Conservation (phyloP, 2,113 vertebrate genomes). For the Myocastor coypus region DNA sequence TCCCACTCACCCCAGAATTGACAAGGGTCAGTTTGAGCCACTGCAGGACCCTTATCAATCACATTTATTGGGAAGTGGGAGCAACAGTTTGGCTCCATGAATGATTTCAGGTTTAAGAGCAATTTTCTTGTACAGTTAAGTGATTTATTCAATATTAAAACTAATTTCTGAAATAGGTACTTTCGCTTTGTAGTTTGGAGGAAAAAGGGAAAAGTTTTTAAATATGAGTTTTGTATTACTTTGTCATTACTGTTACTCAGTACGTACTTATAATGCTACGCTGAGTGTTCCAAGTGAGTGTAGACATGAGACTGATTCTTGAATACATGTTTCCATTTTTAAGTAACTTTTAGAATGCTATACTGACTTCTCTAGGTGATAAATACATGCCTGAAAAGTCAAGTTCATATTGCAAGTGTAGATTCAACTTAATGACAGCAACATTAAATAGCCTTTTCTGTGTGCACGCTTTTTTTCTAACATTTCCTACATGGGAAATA, state of each 20-base stretch:
- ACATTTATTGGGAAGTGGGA: not conserved
- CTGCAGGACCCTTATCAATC: not conserved
- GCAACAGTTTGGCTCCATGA: not conserved
- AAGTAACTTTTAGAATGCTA: constrained; percentile 31
- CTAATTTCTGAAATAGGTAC: constrained; percentile 18
- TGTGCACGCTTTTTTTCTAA: not conserved
- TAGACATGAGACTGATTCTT: constrained; percentile 18
- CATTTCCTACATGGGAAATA: not conserved
- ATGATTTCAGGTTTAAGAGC: constrained; percentile 42
- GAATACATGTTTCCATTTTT: not conserved
- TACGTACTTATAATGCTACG: not conserved
- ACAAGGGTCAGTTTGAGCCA: constrained; percentile 16
- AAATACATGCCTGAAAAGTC: constrained; percentile 54
- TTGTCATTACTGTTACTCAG: not conserved
- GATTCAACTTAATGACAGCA: constrained; percentile 56
- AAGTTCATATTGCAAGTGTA: constrained; percentile 57
- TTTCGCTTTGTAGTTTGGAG: constrained; percentile 50
- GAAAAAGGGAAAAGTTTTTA: constrained; percentile 8
- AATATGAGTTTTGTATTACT: constrained; percentile 29
- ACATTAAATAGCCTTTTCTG: constrained; percentile 1
- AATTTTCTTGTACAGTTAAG: constrained; percentile 48
- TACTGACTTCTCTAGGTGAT: constrained; percentile 55
- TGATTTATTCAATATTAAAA: constrained; percentile 35
- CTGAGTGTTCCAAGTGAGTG: constrained; percentile 10
- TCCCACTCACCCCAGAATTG: not conserved